These are phyloP conservation scores for Tolmerus cingulatus DNA, from an alignment of 2,888 invertebrate species.

Conservation along the genomic window DNA sequence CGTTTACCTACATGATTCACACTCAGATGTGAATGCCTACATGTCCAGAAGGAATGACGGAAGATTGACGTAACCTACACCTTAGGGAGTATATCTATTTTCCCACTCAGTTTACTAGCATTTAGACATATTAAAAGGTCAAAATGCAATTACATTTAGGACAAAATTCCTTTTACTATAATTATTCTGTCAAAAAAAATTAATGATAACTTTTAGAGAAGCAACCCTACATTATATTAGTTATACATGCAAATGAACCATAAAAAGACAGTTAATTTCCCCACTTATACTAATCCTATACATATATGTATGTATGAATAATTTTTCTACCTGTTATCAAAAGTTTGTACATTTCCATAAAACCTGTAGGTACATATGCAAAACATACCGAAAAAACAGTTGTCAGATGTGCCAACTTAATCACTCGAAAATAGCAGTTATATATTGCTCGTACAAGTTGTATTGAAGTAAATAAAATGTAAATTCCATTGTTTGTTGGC, in stretches of 20 bases:
- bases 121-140: neutral
- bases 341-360: too few species aligned
- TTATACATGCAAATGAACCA: neutral
- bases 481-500: neutral
- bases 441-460: neutral
- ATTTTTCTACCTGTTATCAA: too few species aligned
- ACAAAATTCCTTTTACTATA: neutral
- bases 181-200: neutral
- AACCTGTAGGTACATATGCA: too few species aligned
- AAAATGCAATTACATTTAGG: too few species aligned
- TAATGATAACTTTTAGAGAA: too few species aligned
- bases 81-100: neutral
- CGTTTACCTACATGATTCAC: neutral
- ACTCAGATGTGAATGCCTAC: neutral
- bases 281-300: neutral
- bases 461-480: neutral
- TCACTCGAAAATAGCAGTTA: neutral
- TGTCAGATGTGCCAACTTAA: neutral
- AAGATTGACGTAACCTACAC: neutral
- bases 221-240: neutral
- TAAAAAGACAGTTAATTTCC: neutral
- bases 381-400: neutral
- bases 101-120: neutral
- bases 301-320: neutral
- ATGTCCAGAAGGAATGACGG: neutral